Evolutionary conservation across 1,140 invertebrate genomes (phyloP), one percentile per base, ranked within the genome.

Genomic region (Phymastichus coffea): DNA sequence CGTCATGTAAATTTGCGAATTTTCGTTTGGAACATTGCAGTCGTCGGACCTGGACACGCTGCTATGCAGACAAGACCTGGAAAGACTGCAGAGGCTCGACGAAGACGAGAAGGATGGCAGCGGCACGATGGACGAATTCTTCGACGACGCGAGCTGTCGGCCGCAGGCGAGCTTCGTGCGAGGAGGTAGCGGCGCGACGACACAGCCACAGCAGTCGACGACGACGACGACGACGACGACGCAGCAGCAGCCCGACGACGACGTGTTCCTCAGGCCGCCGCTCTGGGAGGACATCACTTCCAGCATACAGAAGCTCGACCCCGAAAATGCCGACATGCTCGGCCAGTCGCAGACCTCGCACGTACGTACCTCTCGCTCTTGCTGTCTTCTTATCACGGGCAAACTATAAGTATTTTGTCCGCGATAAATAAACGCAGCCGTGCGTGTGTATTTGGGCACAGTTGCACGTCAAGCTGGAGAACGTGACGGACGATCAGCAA

Each of bases 201-300:
- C 10, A 17, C 26, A 28, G 23, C 46, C 4, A n/a, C 46, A 48
- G 23, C 46, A 48, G 14, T 40, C 38, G 17, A 12, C 10, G 10
- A 4, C 38, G 17, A 6, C 6, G 4, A 17, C 6, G 10, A n/a
- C 12, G 10, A 40, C 12, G 17, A 12, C 15, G 17, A 4, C 6
- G 17, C 8, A 40, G 4, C 81, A 82, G 0, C 25, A 30, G 4
- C 8, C 20, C 0, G 85, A 88, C 72, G 91, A 93, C 74, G 91
- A 93, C 79, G 88, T 89, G 37, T 92, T 91, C 76, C 84, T 91
- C 63, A 86, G 89, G 67, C 90, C 91, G 9, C 87, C 87, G 14
- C 82, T 92, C 7, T 94, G 92, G 91, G 91, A 94, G 76, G 91
- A 93, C 80, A 93, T 94, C 72, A 88, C 90, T 43, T 91, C 89